Evolutionary conservation across 2,797 vertebrate species (phyloP).

Genomic region (Sphenodon punctatus): DNA sequence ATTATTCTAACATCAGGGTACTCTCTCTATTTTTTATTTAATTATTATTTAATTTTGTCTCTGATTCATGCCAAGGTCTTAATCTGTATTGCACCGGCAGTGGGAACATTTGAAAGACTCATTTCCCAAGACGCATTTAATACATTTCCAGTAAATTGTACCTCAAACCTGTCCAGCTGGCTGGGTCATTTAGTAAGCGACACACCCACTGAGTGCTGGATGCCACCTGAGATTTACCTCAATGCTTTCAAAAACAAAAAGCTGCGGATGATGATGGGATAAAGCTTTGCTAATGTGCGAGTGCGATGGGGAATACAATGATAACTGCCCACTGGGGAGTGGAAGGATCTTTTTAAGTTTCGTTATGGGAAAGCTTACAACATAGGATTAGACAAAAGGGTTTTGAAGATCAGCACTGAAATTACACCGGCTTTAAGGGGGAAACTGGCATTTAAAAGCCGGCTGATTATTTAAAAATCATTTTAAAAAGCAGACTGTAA

Average conservation of each 20-base stretch:
- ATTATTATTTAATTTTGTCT: conserved; percentile 70
- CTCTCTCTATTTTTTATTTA: conserved; percentile 17
- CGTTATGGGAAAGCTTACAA: conserved; percentile 64
- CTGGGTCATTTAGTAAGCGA: conserved; percentile 72
- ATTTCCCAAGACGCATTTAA: conserved; percentile 80
- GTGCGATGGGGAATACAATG: conserved; percentile 78
- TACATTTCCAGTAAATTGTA: conserved; percentile 77
- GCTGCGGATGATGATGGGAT: conserved; percentile 59
- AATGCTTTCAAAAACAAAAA: conserved; percentile 68
- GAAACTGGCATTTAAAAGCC: conserved; percentile 55
- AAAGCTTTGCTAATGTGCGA: conserved; percentile 84
- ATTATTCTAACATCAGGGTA: conserved; percentile 50
- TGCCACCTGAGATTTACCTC: conserved; percentile 73
- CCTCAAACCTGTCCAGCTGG: conserved; percentile 73
- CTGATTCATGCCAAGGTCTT: conserved; percentile 69
- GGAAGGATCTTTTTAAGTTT: conserved; percentile 55
- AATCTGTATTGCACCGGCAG: conserved; percentile 70
- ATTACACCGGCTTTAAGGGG: conserved; percentile 52
- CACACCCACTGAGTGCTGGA: conserved; percentile 65
- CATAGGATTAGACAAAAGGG: conserved; percentile 70
- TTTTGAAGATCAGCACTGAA: conserved; percentile 66
- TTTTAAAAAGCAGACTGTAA: conserved; percentile 57
- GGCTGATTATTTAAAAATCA: conserved; percentile 66
- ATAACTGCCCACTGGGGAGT: conserved; percentile 79
- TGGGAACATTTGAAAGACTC: conserved; percentile 77